Evolutionary conservation across 2,888 invertebrate genomes (phyloP).

Genomic region (Drosophila subsilvestris): DNA sequence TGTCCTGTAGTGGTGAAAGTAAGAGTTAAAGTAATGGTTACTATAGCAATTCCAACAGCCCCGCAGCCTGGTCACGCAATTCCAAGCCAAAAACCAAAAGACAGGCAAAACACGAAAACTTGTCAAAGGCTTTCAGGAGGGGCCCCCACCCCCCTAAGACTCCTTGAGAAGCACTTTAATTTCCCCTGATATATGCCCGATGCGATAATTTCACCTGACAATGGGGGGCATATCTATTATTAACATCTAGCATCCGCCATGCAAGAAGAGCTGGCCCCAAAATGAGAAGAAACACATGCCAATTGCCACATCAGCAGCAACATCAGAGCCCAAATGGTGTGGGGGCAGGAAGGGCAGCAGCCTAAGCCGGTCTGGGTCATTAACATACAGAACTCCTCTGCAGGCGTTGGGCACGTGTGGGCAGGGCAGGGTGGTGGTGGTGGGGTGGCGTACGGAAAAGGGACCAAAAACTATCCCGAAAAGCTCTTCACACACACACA

Average conservation of each 20-base stretch:
- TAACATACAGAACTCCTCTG: conserved; percentile 75
- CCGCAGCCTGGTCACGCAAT: conserved; percentile 37
- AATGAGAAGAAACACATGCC: conserved; percentile 67
- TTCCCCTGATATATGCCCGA: conserved; percentile 65
- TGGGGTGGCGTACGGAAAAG: conserved; percentile 34
- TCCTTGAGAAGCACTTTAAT: conserved; percentile 50
- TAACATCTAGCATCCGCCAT: conserved; percentile 62
- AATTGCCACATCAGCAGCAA: conserved; percentile 58
- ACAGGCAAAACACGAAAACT: conserved; percentile 10
- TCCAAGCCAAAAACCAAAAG: background rate
- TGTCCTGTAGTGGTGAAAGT: conserved; percentile 2
- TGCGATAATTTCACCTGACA: conserved; percentile 72
- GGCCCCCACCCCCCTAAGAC: background rate
- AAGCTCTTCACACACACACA: conserved; percentile 52
- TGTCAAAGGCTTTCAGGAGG: conserved; percentile 15
- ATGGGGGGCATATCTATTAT: conserved; percentile 65
- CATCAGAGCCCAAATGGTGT: background rate
- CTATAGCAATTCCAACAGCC: conserved; percentile 33
- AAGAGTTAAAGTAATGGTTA: conserved; percentile 21
- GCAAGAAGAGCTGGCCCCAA: conserved; percentile 36
- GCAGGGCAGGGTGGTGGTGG: too few relatives aligned
- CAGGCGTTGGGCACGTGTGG: conserved; percentile 69
- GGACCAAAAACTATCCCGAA: conserved; percentile 52
- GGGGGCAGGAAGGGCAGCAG: background rate
- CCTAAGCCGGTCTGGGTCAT: conserved; percentile 60